Base-by-base conservation (phyloP, 92 coral and sea anemone species). In the Palythoa grandiflora region DNA sequence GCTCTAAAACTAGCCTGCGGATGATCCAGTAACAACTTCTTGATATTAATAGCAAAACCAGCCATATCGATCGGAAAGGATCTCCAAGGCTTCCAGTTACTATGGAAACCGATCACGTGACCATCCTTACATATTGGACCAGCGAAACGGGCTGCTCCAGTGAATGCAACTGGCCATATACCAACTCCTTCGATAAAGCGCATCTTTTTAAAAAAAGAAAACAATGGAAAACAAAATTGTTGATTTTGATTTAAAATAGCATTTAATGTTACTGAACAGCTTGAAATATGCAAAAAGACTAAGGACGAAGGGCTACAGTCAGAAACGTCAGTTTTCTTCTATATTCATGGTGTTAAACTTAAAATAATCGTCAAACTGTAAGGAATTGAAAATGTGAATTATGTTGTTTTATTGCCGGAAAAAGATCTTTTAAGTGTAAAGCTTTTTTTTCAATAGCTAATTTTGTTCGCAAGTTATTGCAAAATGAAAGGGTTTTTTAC, bases 151-250 rank as follows among this genome's bases (percentile, higher is more conserved):
- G 98, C 98, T 2, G 93, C 98, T 2, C 98, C 98, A 15, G 96
- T 94, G 88, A 96, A 96, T 10, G 97, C 98, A 0, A 96, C 98
- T 14, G 98, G 98, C 98, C 98, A 96, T 19, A 94, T 93, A 1
- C 97, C 96, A n/a, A 96, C 98, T 17, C 84, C 88, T 68, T 94
- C 78, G 3, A 94, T 80, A 14, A 35, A 73, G 19, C 98, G 95
- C 96, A 96, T 94, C 98, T 96, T 55, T 13, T 76, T 52, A 6
- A 55, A 13, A 63, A 20, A 9, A 17, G 0, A 2, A 63, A 20
- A 4, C 14, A 14, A 59, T 1, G 1, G 4, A 17, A 17, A 3
- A 21, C 19, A n/a, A 61, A 14, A 2, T 17, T 59, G 65, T 13
- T 4, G 65, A 4, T 59, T 59, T 10, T 13, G 5, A 13, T 15